phyloP scores from a whole-genome alignment of 2,888 invertebrate species.

The Plebejus anna region DNA sequence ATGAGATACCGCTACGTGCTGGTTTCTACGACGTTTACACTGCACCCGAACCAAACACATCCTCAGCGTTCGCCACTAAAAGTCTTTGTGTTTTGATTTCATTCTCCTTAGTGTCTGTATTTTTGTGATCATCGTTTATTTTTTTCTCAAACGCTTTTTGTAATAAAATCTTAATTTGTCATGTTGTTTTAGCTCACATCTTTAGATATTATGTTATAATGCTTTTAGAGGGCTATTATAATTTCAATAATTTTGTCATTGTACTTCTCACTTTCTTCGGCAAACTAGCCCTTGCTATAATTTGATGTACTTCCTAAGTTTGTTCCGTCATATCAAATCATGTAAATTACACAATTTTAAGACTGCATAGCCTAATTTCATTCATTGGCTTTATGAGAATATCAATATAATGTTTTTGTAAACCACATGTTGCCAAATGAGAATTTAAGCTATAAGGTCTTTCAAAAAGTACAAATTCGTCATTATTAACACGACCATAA shows the following conservation, averaged over 20 bases:
- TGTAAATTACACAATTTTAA: constrained; percentile 6
- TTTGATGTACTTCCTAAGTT: background rate
- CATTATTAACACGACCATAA: constrained; percentile 12
- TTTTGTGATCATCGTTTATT: constrained; percentile 54
- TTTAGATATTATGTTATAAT: constrained; percentile 21
- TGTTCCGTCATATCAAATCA: background rate
- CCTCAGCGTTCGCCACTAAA: constrained; percentile 54
- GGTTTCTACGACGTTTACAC: constrained; percentile 77
- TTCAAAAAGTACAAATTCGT: constrained; percentile 1
- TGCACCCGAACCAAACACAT: constrained; percentile 57
- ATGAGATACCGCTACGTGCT: constrained; percentile 67
- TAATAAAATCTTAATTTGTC: constrained; percentile 33
- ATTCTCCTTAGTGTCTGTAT: constrained; percentile 55
- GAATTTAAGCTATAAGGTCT: constrained; percentile 7
- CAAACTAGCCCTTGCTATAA: background rate
- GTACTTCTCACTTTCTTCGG: background rate
- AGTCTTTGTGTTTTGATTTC: constrained; percentile 56
- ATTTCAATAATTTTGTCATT: constrained; percentile 15
- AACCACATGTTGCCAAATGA: background rate
- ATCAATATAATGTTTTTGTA: constrained; percentile 15
- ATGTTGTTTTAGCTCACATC: constrained; percentile 26
- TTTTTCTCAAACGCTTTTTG: constrained; percentile 28
- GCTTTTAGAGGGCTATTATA: constrained; percentile 13
- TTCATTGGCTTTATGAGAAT: background rate
- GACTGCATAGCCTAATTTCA: background rate